Evolutionary conservation across 2,888 invertebrate genomes (phyloP).

Genomic region (Chydorus sphaericus): DNA sequence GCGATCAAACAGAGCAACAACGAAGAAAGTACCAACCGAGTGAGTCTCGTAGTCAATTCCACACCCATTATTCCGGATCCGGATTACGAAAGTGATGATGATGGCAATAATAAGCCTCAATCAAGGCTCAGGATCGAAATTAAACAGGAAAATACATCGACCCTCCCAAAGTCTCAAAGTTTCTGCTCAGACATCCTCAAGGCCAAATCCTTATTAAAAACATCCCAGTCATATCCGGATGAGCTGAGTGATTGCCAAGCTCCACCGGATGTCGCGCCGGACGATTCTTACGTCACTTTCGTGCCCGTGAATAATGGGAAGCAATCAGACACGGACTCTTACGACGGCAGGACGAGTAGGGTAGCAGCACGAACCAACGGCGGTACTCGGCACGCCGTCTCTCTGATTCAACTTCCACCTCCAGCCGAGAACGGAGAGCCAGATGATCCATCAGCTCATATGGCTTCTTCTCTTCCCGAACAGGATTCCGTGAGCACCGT

Average conservation of each 20-base stretch:
- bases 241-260: background rate
- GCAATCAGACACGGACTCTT: background rate
- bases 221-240: slow-evolving; percentile 9
- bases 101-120: background rate
- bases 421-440: slow-evolving; percentile 44
- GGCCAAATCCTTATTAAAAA: slow-evolving; percentile 7
- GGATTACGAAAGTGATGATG: slow-evolving; percentile 41
- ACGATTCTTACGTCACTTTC: background rate
- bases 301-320: background rate
- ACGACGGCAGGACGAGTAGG: background rate
- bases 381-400: slow-evolving; percentile 51
- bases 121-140: background rate
- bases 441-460: slow-evolving; percentile 31
- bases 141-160: background rate
- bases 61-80: slow-evolving; percentile 76
- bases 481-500: slow-evolving; percentile 15
- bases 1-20: background rate
- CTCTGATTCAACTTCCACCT: slow-evolving; percentile 63
- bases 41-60: slow-evolving; percentile 6
- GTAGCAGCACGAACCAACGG: slow-evolving; percentile 26
- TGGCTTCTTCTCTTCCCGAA: slow-evolving; percentile 12
- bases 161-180: background rate
- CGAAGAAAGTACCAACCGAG: slow-evolving; percentile 7
- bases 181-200: slow-evolving; percentile 4
- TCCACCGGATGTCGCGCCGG: background rate